Percentiles rank a stretch among this genome's conserved stretches.
These are phyloP conservation scores for Argyresthia albistria DNA, from an alignment of 2,888 invertebrate genomes.

Conservation along the genomic window DNA sequence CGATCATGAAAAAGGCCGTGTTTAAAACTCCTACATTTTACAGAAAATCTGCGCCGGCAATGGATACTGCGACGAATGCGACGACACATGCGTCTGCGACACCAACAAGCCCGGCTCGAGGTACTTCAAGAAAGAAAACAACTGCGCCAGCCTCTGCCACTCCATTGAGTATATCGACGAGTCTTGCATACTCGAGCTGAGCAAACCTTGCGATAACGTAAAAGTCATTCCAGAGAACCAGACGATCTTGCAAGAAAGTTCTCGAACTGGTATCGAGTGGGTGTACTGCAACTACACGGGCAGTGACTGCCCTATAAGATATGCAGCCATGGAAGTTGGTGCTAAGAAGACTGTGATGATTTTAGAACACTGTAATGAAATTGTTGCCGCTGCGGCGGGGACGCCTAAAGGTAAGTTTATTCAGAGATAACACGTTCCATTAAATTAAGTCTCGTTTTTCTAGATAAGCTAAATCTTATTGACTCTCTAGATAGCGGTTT, in stretches of 20 bases:
- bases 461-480: neutral
- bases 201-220: neutral
- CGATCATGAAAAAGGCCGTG: too few species aligned
- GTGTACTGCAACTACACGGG: slow-evolving; percentile 32
- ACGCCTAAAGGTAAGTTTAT: neutral
- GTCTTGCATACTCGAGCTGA: slow-evolving; percentile 28
- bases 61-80: slow-evolving; percentile 32
- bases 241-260: neutral
- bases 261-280: slow-evolving; percentile 30
- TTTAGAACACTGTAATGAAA: neutral
- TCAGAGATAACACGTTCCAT: too few species aligned
- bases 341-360: slow-evolving; percentile 5
- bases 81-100: slow-evolving; percentile 41
- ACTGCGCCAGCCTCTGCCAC: slow-evolving; percentile 44
- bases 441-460: neutral
- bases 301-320: slow-evolving; percentile 24
- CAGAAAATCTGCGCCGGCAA: slow-evolving; percentile 45
- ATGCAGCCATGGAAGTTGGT: slow-evolving; percentile 29
- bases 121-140: slow-evolving; percentile 37
- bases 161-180: slow-evolving; percentile 23
- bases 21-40: too few species aligned
- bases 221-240: neutral
- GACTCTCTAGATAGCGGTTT: neutral
- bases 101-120: slow-evolving; percentile 33
- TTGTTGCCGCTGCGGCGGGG: neutral